phyloP scores from a whole-genome alignment of 2,888 invertebrate genomes.

The Rhagonycha lutea region DNA sequence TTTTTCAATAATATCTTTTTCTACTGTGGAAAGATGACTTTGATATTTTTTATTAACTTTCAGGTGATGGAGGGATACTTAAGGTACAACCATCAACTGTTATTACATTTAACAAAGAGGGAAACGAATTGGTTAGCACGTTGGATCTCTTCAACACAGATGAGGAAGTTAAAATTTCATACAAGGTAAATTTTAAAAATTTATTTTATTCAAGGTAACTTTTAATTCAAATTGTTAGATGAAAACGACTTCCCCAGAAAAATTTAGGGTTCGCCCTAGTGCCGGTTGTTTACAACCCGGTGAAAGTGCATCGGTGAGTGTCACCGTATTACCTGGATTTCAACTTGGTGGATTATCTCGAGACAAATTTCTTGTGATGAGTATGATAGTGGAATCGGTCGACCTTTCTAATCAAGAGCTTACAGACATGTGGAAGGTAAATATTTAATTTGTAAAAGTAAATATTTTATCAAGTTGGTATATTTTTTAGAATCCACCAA shows the following conservation, averaged over 20 bases:
- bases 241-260: constrained; percentile 94
- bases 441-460: not conserved
- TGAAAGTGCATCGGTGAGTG: constrained; percentile 66
- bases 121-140: constrained; percentile 69
- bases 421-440: constrained; percentile 75
- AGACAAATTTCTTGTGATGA: constrained; percentile 90
- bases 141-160: constrained; percentile 74
- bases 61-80: constrained; percentile 61
- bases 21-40: too few relatives aligned
- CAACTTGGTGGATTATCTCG: constrained; percentile 68
- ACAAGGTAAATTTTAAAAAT: constrained; percentile 61
- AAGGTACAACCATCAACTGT: constrained; percentile 69
- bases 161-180: constrained; percentile 59
- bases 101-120: constrained; percentile 70
- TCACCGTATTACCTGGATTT: constrained; percentile 77
- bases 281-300: constrained; percentile 74
- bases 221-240: constrained; percentile 61
- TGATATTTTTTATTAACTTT: not conserved
- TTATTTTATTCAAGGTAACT: not conserved
- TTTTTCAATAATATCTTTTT: not conserved
- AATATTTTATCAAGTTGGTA: not conserved
- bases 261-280: constrained; percentile 90
- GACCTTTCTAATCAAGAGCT: constrained; percentile 66
- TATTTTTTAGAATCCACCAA: constrained; percentile 44
- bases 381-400: constrained; percentile 66